Evolutionary conservation across 2,113 vertebrate genomes (phyloP).

Genomic region (Corythornis cristatus): DNA sequence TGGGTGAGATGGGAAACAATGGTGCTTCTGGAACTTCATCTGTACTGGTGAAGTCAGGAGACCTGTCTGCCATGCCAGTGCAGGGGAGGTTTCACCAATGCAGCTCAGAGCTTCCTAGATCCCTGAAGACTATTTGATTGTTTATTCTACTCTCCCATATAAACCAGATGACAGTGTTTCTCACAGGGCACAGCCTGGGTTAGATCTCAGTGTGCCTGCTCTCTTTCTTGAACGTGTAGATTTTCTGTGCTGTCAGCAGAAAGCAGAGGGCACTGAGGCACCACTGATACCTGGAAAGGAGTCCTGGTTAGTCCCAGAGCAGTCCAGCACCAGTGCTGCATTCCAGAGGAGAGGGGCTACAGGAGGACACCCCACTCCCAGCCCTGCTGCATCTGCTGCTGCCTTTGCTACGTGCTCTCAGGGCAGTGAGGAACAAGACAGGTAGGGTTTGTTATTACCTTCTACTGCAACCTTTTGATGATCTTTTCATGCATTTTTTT

Average conservation of each 20-base stretch:
- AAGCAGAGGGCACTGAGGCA: not conserved
- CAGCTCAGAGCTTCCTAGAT: not conserved
- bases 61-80: accelerated
- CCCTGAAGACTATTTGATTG: not conserved
- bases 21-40: not conserved
- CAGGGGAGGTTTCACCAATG: not conserved
- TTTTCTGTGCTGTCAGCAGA: not conserved
- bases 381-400: not conserved
- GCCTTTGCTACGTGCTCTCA: not conserved
- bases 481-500: not conserved
- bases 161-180: not conserved
- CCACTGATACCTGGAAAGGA: not conserved
- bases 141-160: not conserved
- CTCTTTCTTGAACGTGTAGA: not conserved
- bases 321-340: not conserved
- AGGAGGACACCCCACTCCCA: not conserved
- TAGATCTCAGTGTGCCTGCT: not conserved
- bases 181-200: not conserved
- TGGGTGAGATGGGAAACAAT: not conserved
- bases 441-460: not conserved
- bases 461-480: not conserved
- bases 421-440: not conserved
- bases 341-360: not conserved
- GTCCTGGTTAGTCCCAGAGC: not conserved
- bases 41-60: not conserved